phyloP scores from a whole-genome alignment of 2,888 invertebrate species.

The Lithophane leautieri region DNA sequence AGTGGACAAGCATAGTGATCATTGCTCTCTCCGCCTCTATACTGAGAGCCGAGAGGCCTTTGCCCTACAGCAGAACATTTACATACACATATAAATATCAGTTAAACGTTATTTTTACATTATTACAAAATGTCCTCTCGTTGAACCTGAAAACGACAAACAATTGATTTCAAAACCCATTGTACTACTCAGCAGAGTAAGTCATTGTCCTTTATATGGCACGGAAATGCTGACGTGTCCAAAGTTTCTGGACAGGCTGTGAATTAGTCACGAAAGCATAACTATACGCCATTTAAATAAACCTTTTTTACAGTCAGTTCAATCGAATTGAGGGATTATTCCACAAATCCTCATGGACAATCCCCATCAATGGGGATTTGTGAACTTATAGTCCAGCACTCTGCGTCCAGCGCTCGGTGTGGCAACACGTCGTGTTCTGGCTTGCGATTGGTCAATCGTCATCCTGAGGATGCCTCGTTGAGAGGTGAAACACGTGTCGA shows the following conservation, averaged over 20 bases:
- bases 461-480: no score
- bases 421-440: no score
- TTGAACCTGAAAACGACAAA: conserved; percentile 14
- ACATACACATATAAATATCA: background rate
- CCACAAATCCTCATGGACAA: no score
- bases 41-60: background rate
- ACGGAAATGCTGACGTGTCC: background rate
- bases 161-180: conserved; percentile 7
- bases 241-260: background rate
- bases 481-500: no score
- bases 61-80: background rate
- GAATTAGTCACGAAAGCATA: background rate
- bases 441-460: no score
- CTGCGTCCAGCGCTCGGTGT: no score
- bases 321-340: no score
- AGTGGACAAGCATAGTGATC: background rate
- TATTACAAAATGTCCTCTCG: conserved; percentile 11
- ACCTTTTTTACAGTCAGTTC: no score
- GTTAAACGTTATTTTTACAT: conserved; percentile 12
- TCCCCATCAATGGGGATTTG: no score
- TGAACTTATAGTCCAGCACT: no score
- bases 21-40: background rate
- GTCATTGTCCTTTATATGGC: conserved; percentile 4
- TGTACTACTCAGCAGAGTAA: background rate
- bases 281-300: no score